A percentile compares a stretch with the other conserved stretches of the same genome.
These are phyloP conservation scores for Podarcis lilfordi DNA, from an alignment of 2,797 vertebrate genomes.

Conservation along the genomic window DNA sequence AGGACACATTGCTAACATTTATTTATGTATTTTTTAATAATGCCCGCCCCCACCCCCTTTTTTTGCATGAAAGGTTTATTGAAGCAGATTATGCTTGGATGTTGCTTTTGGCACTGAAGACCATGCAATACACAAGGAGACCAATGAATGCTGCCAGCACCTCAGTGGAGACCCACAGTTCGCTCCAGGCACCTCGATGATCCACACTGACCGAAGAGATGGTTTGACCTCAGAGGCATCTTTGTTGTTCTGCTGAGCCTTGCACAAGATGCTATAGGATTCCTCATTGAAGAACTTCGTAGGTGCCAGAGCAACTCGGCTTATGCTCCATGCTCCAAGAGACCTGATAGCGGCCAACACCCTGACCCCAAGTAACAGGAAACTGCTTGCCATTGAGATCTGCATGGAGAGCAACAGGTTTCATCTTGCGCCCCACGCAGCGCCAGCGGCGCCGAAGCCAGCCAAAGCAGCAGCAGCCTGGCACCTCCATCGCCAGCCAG, in stretches of 20 bases:
- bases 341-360: slow-evolving; percentile 92
- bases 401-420: slow-evolving; percentile 90
- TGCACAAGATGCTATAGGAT: slow-evolving; percentile 89
- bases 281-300: slow-evolving; percentile 95
- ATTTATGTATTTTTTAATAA: neutral
- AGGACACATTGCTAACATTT: neutral
- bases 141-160: slow-evolving; percentile 89
- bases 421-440: slow-evolving; percentile 76
- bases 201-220: slow-evolving; percentile 92
- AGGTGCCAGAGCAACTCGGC: slow-evolving; percentile 88
- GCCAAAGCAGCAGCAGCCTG: no score
- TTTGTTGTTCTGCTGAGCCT: slow-evolving; percentile 95
- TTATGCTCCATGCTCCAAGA: slow-evolving; percentile 94
- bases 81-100: slow-evolving; percentile 81
- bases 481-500: no score
- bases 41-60: no score
- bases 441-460: no score
- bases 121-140: slow-evolving; percentile 88
- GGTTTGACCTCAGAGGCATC: slow-evolving; percentile 87
- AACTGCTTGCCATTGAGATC: slow-evolving; percentile 93
- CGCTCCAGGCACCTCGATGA: slow-evolving; percentile 88
- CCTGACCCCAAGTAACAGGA: slow-evolving; percentile 91
- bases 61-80: slow-evolving; percentile 4
- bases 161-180: slow-evolving; percentile 92
- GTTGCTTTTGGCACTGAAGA: slow-evolving; percentile 88